Percentiles rank a stretch among this genome's conserved stretches.
phyloP scores from a whole-genome alignment of 2,113 vertebrate genomes.

The Platichthys stellatus region DNA sequence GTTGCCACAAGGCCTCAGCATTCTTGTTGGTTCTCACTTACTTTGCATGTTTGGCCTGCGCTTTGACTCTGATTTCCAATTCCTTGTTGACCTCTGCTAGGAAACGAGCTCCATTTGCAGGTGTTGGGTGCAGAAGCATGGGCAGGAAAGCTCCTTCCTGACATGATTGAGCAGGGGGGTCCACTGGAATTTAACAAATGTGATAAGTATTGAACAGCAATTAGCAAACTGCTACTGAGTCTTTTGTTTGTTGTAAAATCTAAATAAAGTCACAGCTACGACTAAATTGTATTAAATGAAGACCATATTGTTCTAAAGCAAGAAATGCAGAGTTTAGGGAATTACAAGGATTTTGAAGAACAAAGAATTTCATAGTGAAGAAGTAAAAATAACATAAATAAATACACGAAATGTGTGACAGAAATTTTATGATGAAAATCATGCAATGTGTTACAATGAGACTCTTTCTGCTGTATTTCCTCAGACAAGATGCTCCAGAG shows the following conservation, averaged over 20 bases:
- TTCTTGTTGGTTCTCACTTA: conserved; percentile 43
- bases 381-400: too few species aligned
- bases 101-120: conserved; percentile 50
- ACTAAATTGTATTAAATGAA: too few species aligned
- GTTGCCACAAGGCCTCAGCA: background rate
- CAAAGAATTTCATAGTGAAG: too few species aligned
- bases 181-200: conserved; percentile 59
- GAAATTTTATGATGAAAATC: too few species aligned
- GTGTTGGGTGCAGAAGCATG: conserved; percentile 65
- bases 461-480: too few species aligned
- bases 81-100: conserved; percentile 58
- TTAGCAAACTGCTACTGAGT: background rate
- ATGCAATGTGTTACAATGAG: too few species aligned
- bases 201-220: background rate
- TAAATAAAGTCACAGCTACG: too few species aligned
- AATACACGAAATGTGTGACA: too few species aligned
- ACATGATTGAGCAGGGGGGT: conserved; percentile 66
- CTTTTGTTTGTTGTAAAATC: too few species aligned
- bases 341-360: too few species aligned
- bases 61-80: conserved; percentile 69
- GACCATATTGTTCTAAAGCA: background rate
- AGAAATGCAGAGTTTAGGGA: too few species aligned
- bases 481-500: too few species aligned
- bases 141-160: conserved; percentile 70
- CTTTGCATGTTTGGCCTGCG: conserved; percentile 45